Evolutionary conservation across 2,113 vertebrate genomes (phyloP), one percentile per base, ranked within the genome.

Genomic region (Onychostoma macrolepis): DNA sequence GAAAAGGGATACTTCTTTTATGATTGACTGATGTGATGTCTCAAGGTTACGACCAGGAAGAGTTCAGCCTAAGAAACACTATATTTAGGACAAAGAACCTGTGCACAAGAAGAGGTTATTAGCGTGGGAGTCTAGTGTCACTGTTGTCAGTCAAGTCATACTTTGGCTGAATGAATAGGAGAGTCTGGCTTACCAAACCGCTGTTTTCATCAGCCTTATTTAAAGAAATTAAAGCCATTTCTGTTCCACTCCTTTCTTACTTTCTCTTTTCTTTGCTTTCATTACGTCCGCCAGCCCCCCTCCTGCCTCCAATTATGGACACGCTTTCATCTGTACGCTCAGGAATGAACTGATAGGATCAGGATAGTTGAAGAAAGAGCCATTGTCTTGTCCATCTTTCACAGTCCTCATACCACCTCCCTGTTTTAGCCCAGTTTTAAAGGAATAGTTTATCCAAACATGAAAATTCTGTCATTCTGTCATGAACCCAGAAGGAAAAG

Each of bases 281-380:
- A 94, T 94, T 95, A 94, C 89, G 90, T 94, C 91, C 91, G 88
- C 91, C 92, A 91, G 26, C 84, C 63, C 85, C 84, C 63, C 65
- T 83, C 84, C 92, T 75, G 88, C 92, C 92, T 93, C 92, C 92
- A 93, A 93, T 95, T 94, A 95, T 93, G 93, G 91, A 85, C 87
- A 89, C 90, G 91, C 95, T 95, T 95, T 95, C 94, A 95, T 94
- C 94, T 93, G 91, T 87, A 89, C 4, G 21, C 92, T 92, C 93
- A 94, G 93, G 92, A 94, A 95, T 94, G 91, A 91, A 92, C 92
- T 90, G 95, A 95, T 95, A 94, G 92, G 92, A 94, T 95, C 94
- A 91, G 93, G 91, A 94, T 90, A 92, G 92, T 93, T 92, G 91
- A 94, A 95, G 93, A 96, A 95, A 93, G 94, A 91, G 89, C 88